Conservation (phyloP, 1,140 invertebrate species). For the Pogonognathellus flavescens region DNA sequence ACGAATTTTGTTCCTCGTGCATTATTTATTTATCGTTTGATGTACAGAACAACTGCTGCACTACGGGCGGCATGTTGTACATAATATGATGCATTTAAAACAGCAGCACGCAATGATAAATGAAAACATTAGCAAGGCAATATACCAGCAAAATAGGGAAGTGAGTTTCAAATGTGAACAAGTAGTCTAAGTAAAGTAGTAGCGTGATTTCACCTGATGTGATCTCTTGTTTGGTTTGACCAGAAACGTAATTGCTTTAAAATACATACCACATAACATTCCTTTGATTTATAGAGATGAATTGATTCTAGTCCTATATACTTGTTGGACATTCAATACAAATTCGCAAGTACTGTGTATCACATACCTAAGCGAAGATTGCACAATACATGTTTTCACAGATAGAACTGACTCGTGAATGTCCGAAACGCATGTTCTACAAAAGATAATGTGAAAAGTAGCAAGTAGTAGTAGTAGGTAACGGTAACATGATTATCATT, state of each 20-base stretch:
- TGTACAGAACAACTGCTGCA: not conserved
- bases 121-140: too few relatives aligned
- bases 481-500: not conserved
- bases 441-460: not conserved
- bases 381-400: not conserved
- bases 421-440: not conserved
- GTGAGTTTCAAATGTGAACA: not conserved
- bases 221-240: not conserved
- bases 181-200: not conserved
- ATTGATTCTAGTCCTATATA: not conserved
- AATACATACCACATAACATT: not conserved
- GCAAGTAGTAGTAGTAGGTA: not conserved
- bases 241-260: not conserved
- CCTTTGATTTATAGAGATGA: conserved; percentile 30
- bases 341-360: not conserved
- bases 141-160: too few relatives aligned
- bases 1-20: conserved; percentile 36
- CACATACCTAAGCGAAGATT: not conserved
- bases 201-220: not conserved
- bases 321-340: too few relatives aligned
- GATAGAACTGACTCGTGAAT: not conserved
- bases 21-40: conserved; percentile 30
- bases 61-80: not conserved
- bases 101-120: not conserved
- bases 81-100: not conserved